phyloP scores from a whole-genome alignment of 2,888 invertebrate genomes.

The Cryptus armator region DNA sequence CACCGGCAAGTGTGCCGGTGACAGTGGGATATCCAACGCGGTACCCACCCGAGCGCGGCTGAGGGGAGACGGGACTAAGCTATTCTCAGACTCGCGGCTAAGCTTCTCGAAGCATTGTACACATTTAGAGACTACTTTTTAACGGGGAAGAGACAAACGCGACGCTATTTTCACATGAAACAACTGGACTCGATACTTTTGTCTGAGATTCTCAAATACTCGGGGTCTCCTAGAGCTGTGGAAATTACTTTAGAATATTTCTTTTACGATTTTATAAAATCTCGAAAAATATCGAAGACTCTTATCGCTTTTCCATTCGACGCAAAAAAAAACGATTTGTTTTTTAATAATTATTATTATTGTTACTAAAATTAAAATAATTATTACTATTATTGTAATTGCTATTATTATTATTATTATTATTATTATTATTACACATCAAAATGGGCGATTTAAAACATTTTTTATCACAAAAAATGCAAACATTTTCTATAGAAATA shows the following conservation, averaged over 20 bases:
- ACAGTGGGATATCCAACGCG: slow-evolving; percentile 50
- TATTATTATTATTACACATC: no score
- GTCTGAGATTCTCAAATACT: background rate
- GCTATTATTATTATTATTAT: no score
- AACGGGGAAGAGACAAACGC: slow-evolving; percentile 43
- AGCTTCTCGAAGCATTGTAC: slow-evolving; percentile 58
- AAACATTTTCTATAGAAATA: no score
- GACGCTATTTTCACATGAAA: slow-evolving; percentile 47
- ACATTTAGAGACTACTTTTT: slow-evolving; percentile 60
- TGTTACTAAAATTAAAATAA: background rate
- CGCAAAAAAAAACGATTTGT: no score
- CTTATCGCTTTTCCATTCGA: no score
- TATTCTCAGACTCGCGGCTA: slow-evolving; percentile 60
- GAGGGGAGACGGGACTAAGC: slow-evolving; percentile 1
- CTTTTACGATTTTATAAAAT: no score
- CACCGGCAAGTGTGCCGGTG: slow-evolving; percentile 65
- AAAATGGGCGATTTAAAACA: no score
- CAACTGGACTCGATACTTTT: slow-evolving; percentile 38
- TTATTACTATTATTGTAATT: no score
- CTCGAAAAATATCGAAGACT: no score
- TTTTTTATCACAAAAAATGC: no score
- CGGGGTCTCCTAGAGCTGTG: no score
- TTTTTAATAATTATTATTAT: background rate
- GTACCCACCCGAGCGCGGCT: slow-evolving; percentile 22
- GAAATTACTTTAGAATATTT: no score